Conservation (phyloP, 1,140 invertebrate genomes). For the Tribolium castaneum region DNA sequence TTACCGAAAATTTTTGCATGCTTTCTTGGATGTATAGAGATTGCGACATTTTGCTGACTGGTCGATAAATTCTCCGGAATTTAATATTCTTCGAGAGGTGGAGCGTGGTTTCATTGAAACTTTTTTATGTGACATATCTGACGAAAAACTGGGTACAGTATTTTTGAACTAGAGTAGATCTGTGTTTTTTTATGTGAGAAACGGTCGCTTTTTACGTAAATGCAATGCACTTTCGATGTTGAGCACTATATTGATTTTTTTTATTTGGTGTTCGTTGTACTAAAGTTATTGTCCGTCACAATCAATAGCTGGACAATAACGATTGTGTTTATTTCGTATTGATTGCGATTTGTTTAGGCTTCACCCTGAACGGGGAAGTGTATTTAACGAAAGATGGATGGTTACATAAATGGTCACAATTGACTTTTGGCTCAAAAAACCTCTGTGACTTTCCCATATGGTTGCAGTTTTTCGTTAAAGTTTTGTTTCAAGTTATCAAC, state of each 20-base stretch:
- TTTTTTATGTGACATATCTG: slow-evolving; percentile 68
- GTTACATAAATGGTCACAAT: slow-evolving; percentile 73
- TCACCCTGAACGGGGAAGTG: slow-evolving; percentile 57
- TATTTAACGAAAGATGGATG: slow-evolving; percentile 69
- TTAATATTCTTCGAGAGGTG: slow-evolving; percentile 74
- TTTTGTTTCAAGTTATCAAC: slow-evolving; percentile 78
- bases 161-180: slow-evolving; percentile 35
- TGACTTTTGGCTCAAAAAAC: slow-evolving; percentile 68
- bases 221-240: not conserved
- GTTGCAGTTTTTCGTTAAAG: slow-evolving; percentile 77
- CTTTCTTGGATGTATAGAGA: slow-evolving; percentile 66
- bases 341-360: slow-evolving; percentile 50
- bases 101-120: slow-evolving; percentile 75
- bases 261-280: not conserved
- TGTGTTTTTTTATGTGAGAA: slow-evolving; percentile 15
- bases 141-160: slow-evolving; percentile 61
- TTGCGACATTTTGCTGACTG: slow-evolving; percentile 79
- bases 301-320: not conserved
- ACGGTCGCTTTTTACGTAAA: not conserved
- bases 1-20: slow-evolving; percentile 49
- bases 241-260: slow-evolving; percentile 12
- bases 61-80: slow-evolving; percentile 76
- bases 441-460: slow-evolving; percentile 75
- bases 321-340: slow-evolving; percentile 7
- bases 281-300: not conserved